These are phyloP conservation scores for Polydrusus cervinus DNA, from an alignment of 2,888 invertebrate species.

Conservation along the genomic window DNA sequence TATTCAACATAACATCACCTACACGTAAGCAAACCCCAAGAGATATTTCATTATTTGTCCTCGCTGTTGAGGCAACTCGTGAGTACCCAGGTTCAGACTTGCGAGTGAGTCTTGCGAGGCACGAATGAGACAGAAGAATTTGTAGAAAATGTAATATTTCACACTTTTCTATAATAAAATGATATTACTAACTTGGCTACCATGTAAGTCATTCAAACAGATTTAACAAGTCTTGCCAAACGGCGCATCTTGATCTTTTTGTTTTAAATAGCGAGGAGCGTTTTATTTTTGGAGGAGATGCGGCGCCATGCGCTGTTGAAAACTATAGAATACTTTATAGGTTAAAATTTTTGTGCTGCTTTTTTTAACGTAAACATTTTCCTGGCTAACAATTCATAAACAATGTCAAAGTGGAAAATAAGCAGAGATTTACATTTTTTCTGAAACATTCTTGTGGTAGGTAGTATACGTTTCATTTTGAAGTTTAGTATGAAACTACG, in stretches of 20 bases:
- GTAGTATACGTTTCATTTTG: not conserved
- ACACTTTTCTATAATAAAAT: too few species aligned
- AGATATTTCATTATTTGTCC: too few species aligned
- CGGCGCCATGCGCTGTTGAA: conserved; percentile 40
- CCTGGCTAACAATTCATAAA: conserved; percentile 22
- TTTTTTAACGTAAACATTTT: conserved; percentile 31
- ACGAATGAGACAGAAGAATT: too few species aligned
- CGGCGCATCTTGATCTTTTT: conserved; percentile 36
- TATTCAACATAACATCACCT: too few species aligned
- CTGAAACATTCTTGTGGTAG: not conserved
- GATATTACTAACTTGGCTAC: not conserved
- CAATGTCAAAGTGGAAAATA: conserved; percentile 17
- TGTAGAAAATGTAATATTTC: too few species aligned
- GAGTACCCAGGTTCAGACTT: too few species aligned
- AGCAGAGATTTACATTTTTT: conserved; percentile 3
- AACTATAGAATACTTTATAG: conserved; percentile 6
- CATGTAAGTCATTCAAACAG: not conserved
- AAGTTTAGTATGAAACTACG: too few species aligned
- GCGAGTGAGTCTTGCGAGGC: too few species aligned
- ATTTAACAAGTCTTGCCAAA: conserved; percentile 31
- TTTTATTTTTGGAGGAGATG: conserved; percentile 39
- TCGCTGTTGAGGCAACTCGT: too few species aligned
- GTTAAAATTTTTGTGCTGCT: conserved; percentile 12
- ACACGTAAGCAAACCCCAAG: too few species aligned
- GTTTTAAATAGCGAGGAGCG: conserved; percentile 26